Evolutionary conservation across 2,113 vertebrate genomes (phyloP), one percentile per base, ranked within the genome.

Genomic region (Microtus richardsoni): DNA sequence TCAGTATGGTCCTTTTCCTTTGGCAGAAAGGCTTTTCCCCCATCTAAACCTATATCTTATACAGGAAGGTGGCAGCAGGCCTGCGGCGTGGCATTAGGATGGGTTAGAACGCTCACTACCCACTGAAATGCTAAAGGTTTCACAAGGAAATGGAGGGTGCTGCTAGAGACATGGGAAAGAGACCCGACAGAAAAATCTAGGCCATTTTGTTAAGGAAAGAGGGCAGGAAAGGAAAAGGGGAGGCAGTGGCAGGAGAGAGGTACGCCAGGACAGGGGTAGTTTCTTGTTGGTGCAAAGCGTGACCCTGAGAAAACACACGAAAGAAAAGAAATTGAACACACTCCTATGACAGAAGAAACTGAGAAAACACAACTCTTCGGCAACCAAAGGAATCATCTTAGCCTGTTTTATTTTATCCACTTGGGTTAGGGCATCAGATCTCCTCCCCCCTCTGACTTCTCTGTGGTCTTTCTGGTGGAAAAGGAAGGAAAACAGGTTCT

Each of bases 1-100:
- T 92, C 73, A 88, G 24, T n/a, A 47, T 6, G 47, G 93, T 33
- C 41, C 17, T 83, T 95, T 94, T 92, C 16, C 12, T 70, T 94
- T 83, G 49, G 8, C 14, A 49, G 16, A 66, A 58, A 87, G 33
- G n/a, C 66, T 64, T 64, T 11, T 0, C 58, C 26, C 68, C 33
- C 14, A 19, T 47, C n/a, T 36, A 52, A 89, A 86, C 88, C 26
- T 49, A 74, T n/a, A 14, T 58, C 83, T 73, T 77, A 39, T 60
- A 49, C 66, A 88, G 10, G 83, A 86, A 17, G 54, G 62, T 58
- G 47, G 77, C 11, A 44, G 3, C 14, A 14, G 14, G 30, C 47
- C 41, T 49, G 14, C 19, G 3, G 7, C 11, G 30, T 47, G 49
- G 21, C 5, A 83, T 85, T 66, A 26, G 44, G 33, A 90, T 36